These are phyloP conservation scores for Pantherophis vulpinus DNA, from an alignment of 2,797 vertebrate species.

Conservation along the genomic window DNA sequence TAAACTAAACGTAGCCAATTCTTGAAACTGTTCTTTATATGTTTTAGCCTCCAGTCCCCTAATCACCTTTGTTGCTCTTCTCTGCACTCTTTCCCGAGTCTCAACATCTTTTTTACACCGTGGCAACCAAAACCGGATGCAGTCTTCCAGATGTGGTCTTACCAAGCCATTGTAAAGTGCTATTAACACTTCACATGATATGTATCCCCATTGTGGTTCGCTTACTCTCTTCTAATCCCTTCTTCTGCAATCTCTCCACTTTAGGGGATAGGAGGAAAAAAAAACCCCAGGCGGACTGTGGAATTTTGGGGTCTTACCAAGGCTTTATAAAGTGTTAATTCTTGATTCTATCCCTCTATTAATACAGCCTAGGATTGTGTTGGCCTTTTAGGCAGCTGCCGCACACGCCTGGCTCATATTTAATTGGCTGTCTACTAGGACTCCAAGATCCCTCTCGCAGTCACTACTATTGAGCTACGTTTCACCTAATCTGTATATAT, in stretches of 20 bases:
- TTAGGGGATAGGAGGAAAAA: no score
- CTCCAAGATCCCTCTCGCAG: neutral
- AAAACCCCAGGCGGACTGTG: no score
- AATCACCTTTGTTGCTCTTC: neutral
- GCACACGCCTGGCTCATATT: fast-evolving
- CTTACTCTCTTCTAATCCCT: no score
- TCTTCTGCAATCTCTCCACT: no score
- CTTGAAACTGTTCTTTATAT: no score
- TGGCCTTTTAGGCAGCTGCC: neutral
- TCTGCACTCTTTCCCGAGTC: neutral
- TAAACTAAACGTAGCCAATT: no score
- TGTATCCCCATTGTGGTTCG: no score
- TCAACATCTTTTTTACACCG: fast-evolving
- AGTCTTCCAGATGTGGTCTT: neutral
- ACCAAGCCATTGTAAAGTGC: neutral
- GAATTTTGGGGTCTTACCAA: no score
- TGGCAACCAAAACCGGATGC: neutral
- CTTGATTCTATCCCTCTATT: neutral
- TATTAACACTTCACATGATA: neutral
- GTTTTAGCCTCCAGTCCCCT: no score
- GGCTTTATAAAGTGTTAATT: neutral
- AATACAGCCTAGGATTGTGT: neutral
- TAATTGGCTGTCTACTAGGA: neutral
- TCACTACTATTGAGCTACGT: no score
- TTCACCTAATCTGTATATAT: neutral